Base-by-base conservation (phyloP, 1,140 invertebrate genomes). In the Drosophila arizonae region DNA sequence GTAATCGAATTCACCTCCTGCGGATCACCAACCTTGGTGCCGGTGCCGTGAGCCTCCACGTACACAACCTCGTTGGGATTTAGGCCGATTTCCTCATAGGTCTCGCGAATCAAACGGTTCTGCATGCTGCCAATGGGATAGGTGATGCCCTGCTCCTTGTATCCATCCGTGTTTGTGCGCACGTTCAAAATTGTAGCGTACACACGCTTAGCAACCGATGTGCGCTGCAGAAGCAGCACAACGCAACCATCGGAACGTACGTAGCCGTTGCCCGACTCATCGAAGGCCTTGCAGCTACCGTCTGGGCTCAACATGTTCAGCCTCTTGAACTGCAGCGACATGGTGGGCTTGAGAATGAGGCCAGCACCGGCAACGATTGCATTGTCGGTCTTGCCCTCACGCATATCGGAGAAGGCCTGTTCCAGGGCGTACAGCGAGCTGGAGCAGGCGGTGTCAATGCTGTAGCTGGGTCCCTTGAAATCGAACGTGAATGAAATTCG, bases 21-120 rank as follows among this genome's bases (percentile, higher is more conserved):
- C 0, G 98, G 98, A 93, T 99, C 98, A 21, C 98, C 97, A 15
- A 95, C 94, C 92, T 98, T 95, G 0, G 98, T 99, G 41, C 98
- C 98, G 6, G 98, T 99, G 21, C 98, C 98, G 92, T 99, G 98
- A 15, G 97, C 97, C 92, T 99, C 98, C 10, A 99, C 95, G 91
- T 98, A 99, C 0, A 92, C 92, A 0, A 99, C 95, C 43, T 96
- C 95, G 36, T 93, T 90, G 4, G 98, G 98, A 82, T 96, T 94
- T n/a, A 99, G 89, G 0, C 95, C 94, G 15, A 94, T 94, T 91
- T 98, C 97, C 6, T 92, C 92, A 90, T 98, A 99, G 0, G 97
- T 95, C 89, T 98, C 96, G 55, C 94, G 92, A 71, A 99, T 95
- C n/a, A 99, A 93, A 60, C 94, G 93, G 70, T 96, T 96, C 92